Evolutionary conservation across 2,113 vertebrate genomes (phyloP).

Genomic region (Hoplias malabaricus): DNA sequence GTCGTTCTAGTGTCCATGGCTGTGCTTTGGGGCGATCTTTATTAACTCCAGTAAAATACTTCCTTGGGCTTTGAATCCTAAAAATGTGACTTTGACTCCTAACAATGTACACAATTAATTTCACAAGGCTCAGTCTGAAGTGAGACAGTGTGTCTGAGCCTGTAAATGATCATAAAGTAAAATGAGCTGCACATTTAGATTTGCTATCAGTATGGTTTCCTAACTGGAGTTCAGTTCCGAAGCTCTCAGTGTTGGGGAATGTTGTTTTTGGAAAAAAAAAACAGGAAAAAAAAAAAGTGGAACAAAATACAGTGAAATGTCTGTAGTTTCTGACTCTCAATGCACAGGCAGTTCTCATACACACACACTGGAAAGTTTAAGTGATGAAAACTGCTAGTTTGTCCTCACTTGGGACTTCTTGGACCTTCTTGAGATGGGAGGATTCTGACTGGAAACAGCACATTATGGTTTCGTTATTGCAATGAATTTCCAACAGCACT

Average conservation of each 20-base stretch:
- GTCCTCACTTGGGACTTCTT: not conserved
- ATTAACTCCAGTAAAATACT: not conserved
- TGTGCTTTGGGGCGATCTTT: not conserved
- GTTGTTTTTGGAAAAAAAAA: not conserved
- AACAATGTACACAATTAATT: too few relatives aligned
- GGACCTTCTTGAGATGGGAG: conserved; percentile 4
- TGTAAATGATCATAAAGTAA: not conserved
- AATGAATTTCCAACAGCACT: conserved; percentile 12
- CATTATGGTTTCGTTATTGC: conserved; percentile 26
- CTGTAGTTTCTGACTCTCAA: not conserved
- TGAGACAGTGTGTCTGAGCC: not conserved
- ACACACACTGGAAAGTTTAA: not conserved
- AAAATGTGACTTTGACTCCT: not conserved
- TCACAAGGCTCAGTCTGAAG: not conserved
- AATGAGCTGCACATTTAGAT: not conserved
- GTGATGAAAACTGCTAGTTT: not conserved
- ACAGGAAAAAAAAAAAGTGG: not conserved
- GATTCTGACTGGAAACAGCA: conserved; percentile 17
- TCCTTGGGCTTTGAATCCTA: not conserved
- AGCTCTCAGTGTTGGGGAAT: not conserved
- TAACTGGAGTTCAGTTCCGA: not conserved
- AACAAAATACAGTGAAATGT: not conserved
- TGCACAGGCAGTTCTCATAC: not conserved
- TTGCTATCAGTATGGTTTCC: not conserved
- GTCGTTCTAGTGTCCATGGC: not conserved